Evolutionary conservation across 1,140 invertebrate genomes (phyloP).

Genomic region (Drosophila sproati): DNA sequence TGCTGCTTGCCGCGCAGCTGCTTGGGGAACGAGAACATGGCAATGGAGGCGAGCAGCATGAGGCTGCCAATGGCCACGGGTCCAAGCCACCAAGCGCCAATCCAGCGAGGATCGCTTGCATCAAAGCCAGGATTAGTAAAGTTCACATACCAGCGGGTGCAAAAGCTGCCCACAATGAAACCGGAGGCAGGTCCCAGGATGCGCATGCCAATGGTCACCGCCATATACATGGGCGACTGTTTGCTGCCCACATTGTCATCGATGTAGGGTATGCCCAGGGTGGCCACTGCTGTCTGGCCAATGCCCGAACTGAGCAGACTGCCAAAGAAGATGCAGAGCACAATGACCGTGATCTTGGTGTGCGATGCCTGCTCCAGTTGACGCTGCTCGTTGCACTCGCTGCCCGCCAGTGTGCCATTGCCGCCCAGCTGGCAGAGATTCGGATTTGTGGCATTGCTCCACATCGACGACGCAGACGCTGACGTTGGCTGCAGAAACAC

Average conservation of each 20-base stretch:
- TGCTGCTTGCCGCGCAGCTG: slow-evolving; percentile 85
- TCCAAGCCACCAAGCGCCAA: slow-evolving; percentile 96
- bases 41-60: slow-evolving; percentile 91
- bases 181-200: slow-evolving; percentile 96
- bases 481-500: slow-evolving; percentile 57
- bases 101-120: slow-evolving; percentile 94
- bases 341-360: slow-evolving; percentile 91
- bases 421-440: slow-evolving; percentile 72
- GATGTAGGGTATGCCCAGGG: slow-evolving; percentile 96
- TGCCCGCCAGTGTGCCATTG: slow-evolving; percentile 58
- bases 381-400: slow-evolving; percentile 86
- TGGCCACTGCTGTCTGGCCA: slow-evolving; percentile 96
- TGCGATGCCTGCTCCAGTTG: slow-evolving; percentile 88
- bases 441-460: slow-evolving; percentile 54
- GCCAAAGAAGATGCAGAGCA: slow-evolving; percentile 94
- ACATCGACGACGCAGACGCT: slow-evolving; percentile 21
- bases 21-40: slow-evolving; percentile 96
- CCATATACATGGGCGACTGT: slow-evolving; percentile 97
- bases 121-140: slow-evolving; percentile 91
- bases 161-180: slow-evolving; percentile 95
- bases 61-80: slow-evolving; percentile 92
- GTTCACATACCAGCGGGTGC: slow-evolving; percentile 94
- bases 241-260: slow-evolving; percentile 96
- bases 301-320: slow-evolving; percentile 95
- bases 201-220: slow-evolving; percentile 95